Base-by-base conservation (phyloP, 2,888 invertebrate species). In the Creontiades dilutus region DNA sequence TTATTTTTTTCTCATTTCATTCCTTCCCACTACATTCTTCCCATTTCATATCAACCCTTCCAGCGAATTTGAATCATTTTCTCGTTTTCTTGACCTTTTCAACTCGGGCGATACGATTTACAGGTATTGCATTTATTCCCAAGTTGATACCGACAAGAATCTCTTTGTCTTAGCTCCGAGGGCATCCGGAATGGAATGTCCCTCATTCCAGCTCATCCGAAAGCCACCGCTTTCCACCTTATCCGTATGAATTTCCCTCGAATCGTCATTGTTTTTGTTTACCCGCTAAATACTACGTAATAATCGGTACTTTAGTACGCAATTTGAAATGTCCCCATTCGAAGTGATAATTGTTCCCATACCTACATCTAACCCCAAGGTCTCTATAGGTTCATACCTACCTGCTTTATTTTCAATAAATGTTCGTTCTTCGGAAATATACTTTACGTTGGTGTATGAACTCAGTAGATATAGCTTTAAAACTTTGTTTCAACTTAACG, bases 1-100 rank as follows among this genome's bases (percentile, higher is more conserved):
- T 81, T 81, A 81, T 81, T 81, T 81, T 81, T 48, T 81, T 76
- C 46, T 48, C 23, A 46, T 48, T 81, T 19, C n/a, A 81, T 81
- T 81, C 81, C 28, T 76, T 76, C n/a, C 48, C 12, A 4, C n/a
- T 4, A 19, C 61, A 19, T 61, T 61, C 19, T 19, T 19, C 0
- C 19, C 11, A 9, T 16, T 61, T 61, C 14, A 16, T 61, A 2
- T 37, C 19, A 3, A 9, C 9, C 61, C 16, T 61, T 19, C 61
- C n/a, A 3, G 14, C 9, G 9, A 61, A 61, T 61, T 61, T n/a
- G 7, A 11, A 1, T 3, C 19, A 16, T 5, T 52, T 5, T 52
- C 16, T 19, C 11, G 16, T 1, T 28, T 76, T 28, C 2, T 16
- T 61, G 19, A 61, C 61, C 61, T 61, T 19, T 61, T 16, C 19